phyloP scores from a whole-genome alignment of 2,797 vertebrate genomes.

The Kryptopterus vitreolus region DNA sequence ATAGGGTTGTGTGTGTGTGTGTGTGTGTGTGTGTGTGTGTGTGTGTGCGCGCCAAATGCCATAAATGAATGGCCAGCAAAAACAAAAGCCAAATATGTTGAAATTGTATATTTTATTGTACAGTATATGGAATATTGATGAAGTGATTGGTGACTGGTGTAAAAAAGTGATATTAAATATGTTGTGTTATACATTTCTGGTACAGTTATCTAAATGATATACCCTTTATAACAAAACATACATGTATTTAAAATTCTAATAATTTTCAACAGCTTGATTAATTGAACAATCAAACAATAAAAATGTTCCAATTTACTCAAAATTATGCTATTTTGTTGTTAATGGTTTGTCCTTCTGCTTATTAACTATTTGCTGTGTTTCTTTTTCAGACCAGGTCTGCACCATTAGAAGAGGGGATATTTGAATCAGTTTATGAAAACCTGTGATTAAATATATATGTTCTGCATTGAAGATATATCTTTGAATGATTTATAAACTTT shows the following conservation, averaged over 20 bases:
- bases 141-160: no score
- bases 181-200: background rate
- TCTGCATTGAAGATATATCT: background rate
- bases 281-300: background rate
- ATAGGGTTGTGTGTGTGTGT: no score
- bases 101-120: no score
- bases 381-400: constrained; percentile 57
- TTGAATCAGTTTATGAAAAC: constrained; percentile 76
- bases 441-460: constrained; percentile 56
- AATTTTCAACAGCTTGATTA: background rate
- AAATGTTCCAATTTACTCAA: background rate
- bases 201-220: background rate
- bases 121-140: no score
- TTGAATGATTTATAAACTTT: background rate
- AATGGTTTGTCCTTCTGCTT: background rate
- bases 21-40: no score
- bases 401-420: constrained; percentile 54
- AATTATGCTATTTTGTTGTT: background rate
- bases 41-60: no score
- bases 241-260: background rate
- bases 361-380: background rate
- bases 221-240: background rate
- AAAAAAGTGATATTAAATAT: no score
- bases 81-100: background rate
- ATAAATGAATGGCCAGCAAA: background rate